Base-by-base conservation (phyloP, 2,797 vertebrate genomes). In the Gallinago nigripennis region DNA sequence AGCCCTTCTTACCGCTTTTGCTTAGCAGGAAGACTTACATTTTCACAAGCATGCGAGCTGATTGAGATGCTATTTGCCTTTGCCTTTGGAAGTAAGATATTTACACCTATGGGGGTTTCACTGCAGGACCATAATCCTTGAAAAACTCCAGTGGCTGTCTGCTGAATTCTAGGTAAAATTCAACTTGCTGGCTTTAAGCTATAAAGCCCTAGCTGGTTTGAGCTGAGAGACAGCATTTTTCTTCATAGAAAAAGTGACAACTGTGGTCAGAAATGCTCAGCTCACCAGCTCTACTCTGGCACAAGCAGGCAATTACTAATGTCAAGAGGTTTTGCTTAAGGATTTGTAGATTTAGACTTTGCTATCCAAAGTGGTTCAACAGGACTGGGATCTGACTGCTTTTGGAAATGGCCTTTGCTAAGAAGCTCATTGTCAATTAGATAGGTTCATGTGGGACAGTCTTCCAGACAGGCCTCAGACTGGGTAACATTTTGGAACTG, bases 161-260 rank as follows among this genome's bases (percentile, higher is more conserved):
- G 28, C 39, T 69, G 68, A 87, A 68, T 82, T 87, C 53, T 65
- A 70, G n/a, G 56, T 77, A 70, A 88, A 95, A 94, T 82, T 84
- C 45, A 82, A 0, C 37, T n/a, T 82, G n/a, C 30, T 91, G 11
- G 17, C 45, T 82, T 90, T 71, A 39, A 80, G 45, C 41, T 56
- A 30, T 53, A 58, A 94, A 93, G 56, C 21, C 15, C 21, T 79
- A 65, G 50, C 21, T 92, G 13, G 20, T 80, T 37, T 58, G 50
- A 88, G 46, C n/a, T 70, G 45, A 86, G 57, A 81, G 13, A 75
- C 35, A 28, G 28, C 45, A 56, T 45, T 86, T 89, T 85, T 65
- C 60, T 86, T 93, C 78, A 65, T 5, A 71, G 46, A 63, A 81
- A 78, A 90, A 28, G 24, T 39, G 48, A 57, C 53, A 89, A 56